phyloP scores from a whole-genome alignment of 2,797 vertebrate species.

The Sandelia bainsii region DNA sequence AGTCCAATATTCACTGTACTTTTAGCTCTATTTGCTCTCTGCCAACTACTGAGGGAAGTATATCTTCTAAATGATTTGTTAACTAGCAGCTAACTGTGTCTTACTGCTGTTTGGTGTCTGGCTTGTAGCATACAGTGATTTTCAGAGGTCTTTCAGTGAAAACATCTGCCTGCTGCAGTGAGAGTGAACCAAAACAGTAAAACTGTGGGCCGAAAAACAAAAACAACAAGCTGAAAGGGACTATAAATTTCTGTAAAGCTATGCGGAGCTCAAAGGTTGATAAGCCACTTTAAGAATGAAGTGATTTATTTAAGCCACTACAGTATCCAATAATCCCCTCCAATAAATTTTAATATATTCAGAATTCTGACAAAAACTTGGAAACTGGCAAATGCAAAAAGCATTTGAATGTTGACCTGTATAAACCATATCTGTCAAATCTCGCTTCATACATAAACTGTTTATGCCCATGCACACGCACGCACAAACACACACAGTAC shows the following conservation, averaged over 20 bases:
- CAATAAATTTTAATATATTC: background rate
- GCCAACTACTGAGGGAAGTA: background rate
- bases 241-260: background rate
- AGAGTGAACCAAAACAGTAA: slow-evolving; percentile 1
- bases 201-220: background rate
- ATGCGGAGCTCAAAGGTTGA: background rate
- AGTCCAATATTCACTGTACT: background rate
- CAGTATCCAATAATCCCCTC: background rate
- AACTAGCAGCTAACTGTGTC: background rate
- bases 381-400: background rate
- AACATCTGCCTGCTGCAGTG: background rate
- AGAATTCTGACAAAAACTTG: background rate
- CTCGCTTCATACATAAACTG: background rate
- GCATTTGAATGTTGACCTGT: background rate
- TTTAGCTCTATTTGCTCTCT: too few species aligned
- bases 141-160: background rate
- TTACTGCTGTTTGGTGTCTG: background rate
- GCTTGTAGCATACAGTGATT: background rate
- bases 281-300: background rate
- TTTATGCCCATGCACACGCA: slow-evolving; percentile 6
- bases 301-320: background rate
- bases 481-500: slow-evolving; percentile 7
- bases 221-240: background rate
- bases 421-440: background rate
- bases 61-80: background rate